phyloP scores from a whole-genome alignment of 2,113 vertebrate genomes.

The Pampusana beccarii region DNA sequence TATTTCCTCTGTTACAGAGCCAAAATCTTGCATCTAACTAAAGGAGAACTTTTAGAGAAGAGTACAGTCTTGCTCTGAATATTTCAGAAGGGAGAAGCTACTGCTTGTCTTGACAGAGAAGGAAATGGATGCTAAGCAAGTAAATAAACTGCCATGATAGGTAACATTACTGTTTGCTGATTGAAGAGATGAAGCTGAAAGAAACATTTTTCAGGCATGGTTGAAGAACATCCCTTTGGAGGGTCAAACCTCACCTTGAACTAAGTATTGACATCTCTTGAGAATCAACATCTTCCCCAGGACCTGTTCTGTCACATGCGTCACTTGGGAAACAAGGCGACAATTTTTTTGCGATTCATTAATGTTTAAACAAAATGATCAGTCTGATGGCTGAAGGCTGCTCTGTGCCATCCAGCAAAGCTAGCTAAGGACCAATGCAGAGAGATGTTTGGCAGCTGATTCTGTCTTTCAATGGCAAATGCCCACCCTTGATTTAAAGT shows the following conservation, averaged over 20 bases:
- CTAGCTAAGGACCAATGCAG: background rate
- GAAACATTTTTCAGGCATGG: background rate
- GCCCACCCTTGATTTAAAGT: background rate
- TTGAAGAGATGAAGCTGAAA: background rate
- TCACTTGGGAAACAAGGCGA: background rate
- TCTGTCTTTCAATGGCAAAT: background rate
- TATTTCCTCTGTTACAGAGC: background rate
- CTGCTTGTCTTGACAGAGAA: background rate
- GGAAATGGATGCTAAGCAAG: background rate
- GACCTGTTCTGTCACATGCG: background rate
- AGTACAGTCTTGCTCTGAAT: background rate
- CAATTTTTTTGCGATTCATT: background rate
- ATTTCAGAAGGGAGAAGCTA: background rate
- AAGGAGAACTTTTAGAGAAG: background rate
- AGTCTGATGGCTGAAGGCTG: background rate
- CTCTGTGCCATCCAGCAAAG: background rate
- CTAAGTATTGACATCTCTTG: background rate
- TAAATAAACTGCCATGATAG: background rate
- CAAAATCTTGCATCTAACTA: background rate
- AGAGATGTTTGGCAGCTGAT: background rate
- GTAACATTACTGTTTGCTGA: background rate
- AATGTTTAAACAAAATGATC: background rate
- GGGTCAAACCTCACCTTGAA: background rate
- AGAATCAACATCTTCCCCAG: background rate
- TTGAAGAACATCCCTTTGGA: background rate